A percentile compares a stretch with the other conserved stretches of the same genome.
Conservation (phyloP, 1,140 invertebrate species). For the Paraescarpia echinospica region DNA sequence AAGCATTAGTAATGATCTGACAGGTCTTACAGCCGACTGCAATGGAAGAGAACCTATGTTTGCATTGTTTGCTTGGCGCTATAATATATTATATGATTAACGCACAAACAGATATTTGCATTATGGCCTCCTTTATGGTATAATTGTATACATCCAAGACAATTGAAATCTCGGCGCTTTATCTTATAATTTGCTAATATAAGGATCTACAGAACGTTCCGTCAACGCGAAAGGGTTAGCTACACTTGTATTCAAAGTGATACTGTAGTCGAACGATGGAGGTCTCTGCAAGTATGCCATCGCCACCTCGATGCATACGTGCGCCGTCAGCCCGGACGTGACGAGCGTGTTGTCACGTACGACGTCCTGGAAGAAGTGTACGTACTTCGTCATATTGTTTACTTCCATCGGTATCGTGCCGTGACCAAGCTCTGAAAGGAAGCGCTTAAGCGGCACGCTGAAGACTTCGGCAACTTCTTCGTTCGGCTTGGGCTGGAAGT, state of each 20-base stretch:
- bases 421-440: conserved; percentile 27
- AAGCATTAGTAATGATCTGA: no score
- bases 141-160: not conserved
- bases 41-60: no score
- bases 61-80: no score
- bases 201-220: not conserved
- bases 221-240: not conserved
- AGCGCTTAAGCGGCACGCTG: conserved; percentile 30
- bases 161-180: not conserved
- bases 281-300: conserved; percentile 16
- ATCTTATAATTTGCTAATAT: not conserved
- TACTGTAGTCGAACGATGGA: conserved; percentile 16
- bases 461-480: conserved; percentile 34
- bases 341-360: conserved; percentile 19
- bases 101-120: no score
- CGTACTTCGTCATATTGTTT: not conserved
- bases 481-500: conserved; percentile 30
- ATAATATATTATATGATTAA: no score
- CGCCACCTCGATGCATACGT: conserved; percentile 26
- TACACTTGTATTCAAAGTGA: not conserved
- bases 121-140: not conserved
- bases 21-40: no score
- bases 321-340: conserved; percentile 31
- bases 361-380: conserved; percentile 26
- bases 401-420: not conserved